These are phyloP conservation scores for Corvus moneduloides DNA, from an alignment of 2,113 vertebrate species.

Conservation along the genomic window DNA sequence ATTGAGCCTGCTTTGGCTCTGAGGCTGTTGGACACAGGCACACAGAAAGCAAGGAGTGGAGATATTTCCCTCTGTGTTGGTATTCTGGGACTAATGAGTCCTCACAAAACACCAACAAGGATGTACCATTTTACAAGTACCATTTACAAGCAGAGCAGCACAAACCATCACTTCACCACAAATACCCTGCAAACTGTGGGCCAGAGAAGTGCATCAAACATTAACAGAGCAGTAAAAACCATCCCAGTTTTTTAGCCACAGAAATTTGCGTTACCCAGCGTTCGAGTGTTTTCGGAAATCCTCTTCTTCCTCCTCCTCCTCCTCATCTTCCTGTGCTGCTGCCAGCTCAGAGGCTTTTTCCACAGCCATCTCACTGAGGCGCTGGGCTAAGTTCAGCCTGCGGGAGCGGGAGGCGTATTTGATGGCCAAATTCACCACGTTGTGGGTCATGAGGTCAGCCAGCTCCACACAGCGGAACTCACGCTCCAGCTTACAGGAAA, in stretches of 20 bases:
- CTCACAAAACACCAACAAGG: not conserved
- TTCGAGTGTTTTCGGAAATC: conserved; percentile 58
- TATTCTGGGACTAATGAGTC: not conserved
- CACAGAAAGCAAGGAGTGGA: not conserved
- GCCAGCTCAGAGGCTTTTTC: conserved; percentile 81
- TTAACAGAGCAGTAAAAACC: not conserved
- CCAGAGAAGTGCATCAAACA: fast-evolving
- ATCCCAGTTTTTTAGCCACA: not conserved
- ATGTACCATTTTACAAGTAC: fast-evolving
- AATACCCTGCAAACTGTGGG: fast-evolving
- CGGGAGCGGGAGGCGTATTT: conserved; percentile 91
- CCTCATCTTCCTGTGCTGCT: conserved; percentile 48
- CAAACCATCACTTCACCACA: not conserved
- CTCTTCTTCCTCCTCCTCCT: conserved; percentile 65
- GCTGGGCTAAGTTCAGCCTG: conserved; percentile 85
- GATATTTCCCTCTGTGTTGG: not conserved
- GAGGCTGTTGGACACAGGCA: not conserved
- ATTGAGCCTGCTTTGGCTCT: not conserved
- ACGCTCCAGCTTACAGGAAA: conserved; percentile 92
- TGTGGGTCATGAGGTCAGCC: conserved; percentile 89
- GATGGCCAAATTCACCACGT: conserved; percentile 86
- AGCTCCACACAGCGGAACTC: conserved; percentile 95
- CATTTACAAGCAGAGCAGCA: not conserved
- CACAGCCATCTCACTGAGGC: conserved; percentile 85
- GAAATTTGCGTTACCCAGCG: conserved; percentile 71